These are phyloP conservation scores for Propithecus coquereli DNA, from an alignment of 2,113 vertebrate genomes.

Conservation along the genomic window DNA sequence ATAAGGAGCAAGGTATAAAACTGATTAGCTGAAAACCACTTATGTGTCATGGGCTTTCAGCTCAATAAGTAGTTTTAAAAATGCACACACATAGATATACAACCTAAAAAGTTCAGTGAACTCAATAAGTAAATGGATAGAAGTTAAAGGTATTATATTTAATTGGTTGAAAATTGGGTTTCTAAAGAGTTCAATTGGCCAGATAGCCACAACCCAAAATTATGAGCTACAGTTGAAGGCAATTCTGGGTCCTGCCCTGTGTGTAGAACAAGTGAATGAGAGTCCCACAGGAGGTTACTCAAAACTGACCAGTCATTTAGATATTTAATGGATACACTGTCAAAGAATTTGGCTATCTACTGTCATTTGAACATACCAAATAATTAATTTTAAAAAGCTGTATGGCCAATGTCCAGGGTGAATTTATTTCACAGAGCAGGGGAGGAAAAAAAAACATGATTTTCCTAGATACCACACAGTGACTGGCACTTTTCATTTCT, in stretches of 20 bases:
- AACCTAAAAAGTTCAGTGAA: not conserved
- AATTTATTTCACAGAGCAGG: slow-evolving; percentile 68
- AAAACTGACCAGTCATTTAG: not conserved
- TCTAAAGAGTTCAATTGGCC: not conserved
- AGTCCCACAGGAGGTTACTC: not conserved
- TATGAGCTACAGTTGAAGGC: not conserved
- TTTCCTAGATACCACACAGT: slow-evolving; percentile 30
- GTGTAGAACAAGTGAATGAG: not conserved
- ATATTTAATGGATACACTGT: not conserved
- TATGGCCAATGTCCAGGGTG: not conserved
- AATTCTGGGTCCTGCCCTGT: not conserved
- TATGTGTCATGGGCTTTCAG: not conserved
- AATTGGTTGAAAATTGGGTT: not conserved
- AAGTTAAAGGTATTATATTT: not conserved
- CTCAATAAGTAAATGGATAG: not conserved
- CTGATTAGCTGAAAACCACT: not conserved
- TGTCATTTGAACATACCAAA: not conserved
- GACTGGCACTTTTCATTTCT: slow-evolving; percentile 5
- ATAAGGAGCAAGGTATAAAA: not conserved
- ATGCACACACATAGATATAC: not conserved
- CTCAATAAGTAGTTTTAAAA: not conserved
- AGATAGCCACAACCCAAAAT: not conserved
- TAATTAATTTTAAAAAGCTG: slow-evolving; percentile 35
- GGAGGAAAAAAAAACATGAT: not conserved
- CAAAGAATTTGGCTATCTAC: not conserved